Base-by-base conservation (phyloP, 1,140 invertebrate species). In the Teleopsis dalmanni region DNA sequence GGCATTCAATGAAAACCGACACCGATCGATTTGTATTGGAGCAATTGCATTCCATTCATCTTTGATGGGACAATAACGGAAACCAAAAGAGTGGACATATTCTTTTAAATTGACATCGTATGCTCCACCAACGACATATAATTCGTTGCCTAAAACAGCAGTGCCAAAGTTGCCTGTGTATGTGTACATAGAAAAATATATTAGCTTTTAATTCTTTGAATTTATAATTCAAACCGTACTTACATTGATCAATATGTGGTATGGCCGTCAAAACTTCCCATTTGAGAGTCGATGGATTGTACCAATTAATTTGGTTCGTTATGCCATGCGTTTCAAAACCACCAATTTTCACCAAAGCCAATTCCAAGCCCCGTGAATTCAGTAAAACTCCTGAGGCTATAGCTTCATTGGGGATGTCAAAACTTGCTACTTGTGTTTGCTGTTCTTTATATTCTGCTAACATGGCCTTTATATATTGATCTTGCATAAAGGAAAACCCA, bases 101-200 rank as follows among this genome's bases (percentile, higher is more conserved):
- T 83, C 80, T 46, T 67, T 68, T 48, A 87, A 72, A 49, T 78
- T 75, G 51, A 84, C 83, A 64, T 88, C 84, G 56, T 86, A 87
- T 56, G 84, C 87, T 3, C 81, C 81, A n/a, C 85, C 85, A 18
- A 85, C 78, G 8, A 85, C 78, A 62, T 83, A 88, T 9, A 87
- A 65, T 54, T 84, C 79, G 62, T 86, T 85, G 48, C 83, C 78
- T 2, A 85, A 63, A 1, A 83, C 79, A 11, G 81, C 78, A 26
- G 82, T 81, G n/a, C 84, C 84, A 71, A 83, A 87, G 59, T 86
- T 85, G 41, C 64, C 64, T 67, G 31, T n/a, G 41, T 18, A 7
- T 27, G 23, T 45, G 18, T 22, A 34, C 0, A 43, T 35, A 22
- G 27, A 50, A 4, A 5, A 38, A 35, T 40, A 23, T 10, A 34